Conservation (phyloP, 2,113 vertebrate genomes). For the Spheniscus mendiculus region DNA sequence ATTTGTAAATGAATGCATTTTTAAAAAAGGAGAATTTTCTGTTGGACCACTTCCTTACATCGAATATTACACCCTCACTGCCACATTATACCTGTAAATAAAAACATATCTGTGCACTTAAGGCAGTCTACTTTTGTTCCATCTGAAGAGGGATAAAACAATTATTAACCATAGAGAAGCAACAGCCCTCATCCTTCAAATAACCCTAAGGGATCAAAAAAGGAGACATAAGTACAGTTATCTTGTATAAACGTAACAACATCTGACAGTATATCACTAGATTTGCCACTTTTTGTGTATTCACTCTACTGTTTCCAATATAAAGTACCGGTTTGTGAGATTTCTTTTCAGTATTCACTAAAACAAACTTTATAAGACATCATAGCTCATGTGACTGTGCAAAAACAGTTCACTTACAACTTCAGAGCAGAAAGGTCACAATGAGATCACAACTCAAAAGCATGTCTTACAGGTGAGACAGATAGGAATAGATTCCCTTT, state of each 20-base stretch:
- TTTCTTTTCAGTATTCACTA: not conserved
- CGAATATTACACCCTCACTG: not conserved
- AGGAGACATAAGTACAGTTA: not conserved
- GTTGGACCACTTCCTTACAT: not conserved
- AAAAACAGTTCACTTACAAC: not conserved
- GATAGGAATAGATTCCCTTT: not conserved
- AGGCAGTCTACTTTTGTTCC: not conserved
- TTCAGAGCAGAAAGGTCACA: not conserved
- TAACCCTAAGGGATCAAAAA: not conserved
- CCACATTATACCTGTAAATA: not conserved
- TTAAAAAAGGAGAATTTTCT: not conserved
- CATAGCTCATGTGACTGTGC: not conserved
- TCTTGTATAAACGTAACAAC: not conserved
- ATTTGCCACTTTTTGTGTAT: not conserved
- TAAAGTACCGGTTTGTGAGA: not conserved
- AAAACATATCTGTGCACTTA: not conserved
- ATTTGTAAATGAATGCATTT: fast-evolving
- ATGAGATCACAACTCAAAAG: not conserved
- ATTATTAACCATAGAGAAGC: not conserved
- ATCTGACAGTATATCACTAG: not conserved
- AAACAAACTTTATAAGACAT: not conserved
- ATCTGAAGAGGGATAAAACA: not conserved
- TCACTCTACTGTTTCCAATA: not conserved
- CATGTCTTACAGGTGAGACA: not conserved
- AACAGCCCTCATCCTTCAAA: not conserved